Base-by-base conservation (phyloP, 1,140 invertebrate genomes). In the Pseudomyrmex flavicornis region DNA sequence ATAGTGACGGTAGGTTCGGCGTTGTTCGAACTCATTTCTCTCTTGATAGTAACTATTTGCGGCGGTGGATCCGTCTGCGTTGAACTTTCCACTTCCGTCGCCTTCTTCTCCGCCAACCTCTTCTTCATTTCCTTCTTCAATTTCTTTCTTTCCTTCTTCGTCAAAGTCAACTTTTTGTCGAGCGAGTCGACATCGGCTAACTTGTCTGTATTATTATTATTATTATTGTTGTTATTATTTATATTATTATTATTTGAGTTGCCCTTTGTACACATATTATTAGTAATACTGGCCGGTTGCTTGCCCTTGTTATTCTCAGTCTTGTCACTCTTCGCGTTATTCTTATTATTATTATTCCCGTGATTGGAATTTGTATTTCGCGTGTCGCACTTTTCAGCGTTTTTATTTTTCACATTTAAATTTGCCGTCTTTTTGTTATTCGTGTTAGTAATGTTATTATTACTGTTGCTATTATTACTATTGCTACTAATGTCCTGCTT, bases 1-100 rank as follows among this genome's bases (percentile, higher is more conserved):
- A 97, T 97, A 0, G 97, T 97, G 2, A 97, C 97, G 7, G 96
- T 96, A 46, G 97, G 96, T 84, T 96, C 96, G 13, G 95, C 93
- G 86, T 95, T 96, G 76, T 95, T 95, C 7, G 95, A 95, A 84
- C 96, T 96, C 93, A 96, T 95, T 0, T 97, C 96, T 26, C 96
- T 93, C 69, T 96, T 95, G 85, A 97, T 97, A 1, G 97, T 97
- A 4, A 97, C 97, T 92, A 97, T 97, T 76, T 97, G 95, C 48
- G 96, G 95, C 4, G 94, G 92, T 65, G 91, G 91, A 17, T 94
- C 93, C 8, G 85, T 35, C 80, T 90, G 93, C 10, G 91, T 52
- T 89, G 90, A 89, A 90, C 91, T 93, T 90, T 87, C 80, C 72
- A 54, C 72, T 48, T 83, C 89, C n/a, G 92, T 93, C 1, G 83